A percentile compares a stretch with the other conserved stretches of the same genome.
These are phyloP conservation scores for Sebastes glaucus DNA, from an alignment of 2,797 vertebrate genomes.

Conservation along the genomic window DNA sequence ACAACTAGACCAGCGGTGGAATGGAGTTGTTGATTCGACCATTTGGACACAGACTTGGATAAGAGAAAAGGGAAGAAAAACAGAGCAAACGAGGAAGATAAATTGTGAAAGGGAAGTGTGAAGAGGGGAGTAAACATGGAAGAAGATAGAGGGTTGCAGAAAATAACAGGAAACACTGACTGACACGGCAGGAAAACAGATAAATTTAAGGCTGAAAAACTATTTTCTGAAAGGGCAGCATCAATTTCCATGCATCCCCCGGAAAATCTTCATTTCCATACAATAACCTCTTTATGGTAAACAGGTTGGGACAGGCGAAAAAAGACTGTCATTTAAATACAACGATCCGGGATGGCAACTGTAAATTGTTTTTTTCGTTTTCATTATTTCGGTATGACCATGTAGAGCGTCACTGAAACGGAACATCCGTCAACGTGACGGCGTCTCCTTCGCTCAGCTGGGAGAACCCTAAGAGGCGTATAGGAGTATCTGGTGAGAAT, in stretches of 20 bases:
- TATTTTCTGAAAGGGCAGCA: conserved; percentile 24
- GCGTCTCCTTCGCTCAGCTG: conserved; percentile 21
- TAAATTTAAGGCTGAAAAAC: conserved; percentile 25
- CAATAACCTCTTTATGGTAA: conserved; percentile 54
- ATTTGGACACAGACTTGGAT: conserved; percentile 29
- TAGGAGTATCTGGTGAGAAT: conserved; percentile 45
- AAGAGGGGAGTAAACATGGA: neutral
- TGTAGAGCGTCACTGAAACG: neutral
- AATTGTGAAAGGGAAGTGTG: neutral
- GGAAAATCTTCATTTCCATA: conserved; percentile 61
- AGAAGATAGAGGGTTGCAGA: neutral
- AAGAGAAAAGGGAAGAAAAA: conserved; percentile 6
- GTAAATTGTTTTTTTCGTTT: conserved; percentile 25
- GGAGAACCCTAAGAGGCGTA: conserved; percentile 24
- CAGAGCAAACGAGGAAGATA: neutral
- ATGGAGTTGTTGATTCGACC: conserved; percentile 22
- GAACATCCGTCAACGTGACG: conserved; percentile 4
- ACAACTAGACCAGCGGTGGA: neutral
- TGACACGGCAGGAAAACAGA: conserved; percentile 11
- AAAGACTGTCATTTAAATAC: conserved; percentile 42
- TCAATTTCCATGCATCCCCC: conserved; percentile 20
- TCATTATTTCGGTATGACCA: conserved; percentile 3
- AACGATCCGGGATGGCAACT: conserved; percentile 24
- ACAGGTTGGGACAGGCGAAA: conserved; percentile 16
- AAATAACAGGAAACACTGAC: conserved; percentile 17